These are phyloP conservation scores for Hyposoter didymator DNA, from an alignment of 2,888 invertebrate genomes.

Conservation along the genomic window DNA sequence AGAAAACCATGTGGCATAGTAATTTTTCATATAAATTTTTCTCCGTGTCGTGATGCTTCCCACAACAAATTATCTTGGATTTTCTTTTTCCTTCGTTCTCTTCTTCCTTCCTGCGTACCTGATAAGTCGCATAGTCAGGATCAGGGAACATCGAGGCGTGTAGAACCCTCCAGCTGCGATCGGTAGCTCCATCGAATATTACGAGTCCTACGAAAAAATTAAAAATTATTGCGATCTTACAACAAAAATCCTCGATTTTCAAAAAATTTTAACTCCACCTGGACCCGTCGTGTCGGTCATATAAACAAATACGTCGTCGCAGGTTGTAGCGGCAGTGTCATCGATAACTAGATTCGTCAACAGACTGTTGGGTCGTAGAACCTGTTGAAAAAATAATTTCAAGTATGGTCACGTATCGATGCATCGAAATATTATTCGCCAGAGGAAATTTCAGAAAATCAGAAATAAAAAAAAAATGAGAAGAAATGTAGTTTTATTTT, in stretches of 20 bases:
- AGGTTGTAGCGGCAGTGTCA: conserved; percentile 88
- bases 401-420: conserved; percentile 1
- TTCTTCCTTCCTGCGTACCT: conserved; percentile 77
- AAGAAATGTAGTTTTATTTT: too few relatives aligned
- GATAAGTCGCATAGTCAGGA: conserved; percentile 91
- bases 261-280: conserved; percentile 84
- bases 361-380: conserved; percentile 90
- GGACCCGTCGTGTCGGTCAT: conserved; percentile 93
- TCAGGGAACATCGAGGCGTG: conserved; percentile 95
- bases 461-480: too few relatives aligned
- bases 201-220: conserved; percentile 83
- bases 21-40: too few relatives aligned
- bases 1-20: too few relatives aligned
- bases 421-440: too few relatives aligned
- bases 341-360: conserved; percentile 93
- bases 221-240: not conserved
- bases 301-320: conserved; percentile 92
- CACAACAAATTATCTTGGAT: too few relatives aligned
- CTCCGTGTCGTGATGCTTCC: too few relatives aligned
- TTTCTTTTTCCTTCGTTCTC: not conserved
- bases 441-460: too few relatives aligned
- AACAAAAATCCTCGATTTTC: not conserved
- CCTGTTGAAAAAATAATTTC: conserved; percentile 76
- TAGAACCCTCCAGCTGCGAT: conserved; percentile 92
- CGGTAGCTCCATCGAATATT: conserved; percentile 89